A percentile compares a stretch with the other conserved stretches of the same genome.
Conservation (phyloP, 2,113 vertebrate genomes). For the Dasyurus viverrinus region DNA sequence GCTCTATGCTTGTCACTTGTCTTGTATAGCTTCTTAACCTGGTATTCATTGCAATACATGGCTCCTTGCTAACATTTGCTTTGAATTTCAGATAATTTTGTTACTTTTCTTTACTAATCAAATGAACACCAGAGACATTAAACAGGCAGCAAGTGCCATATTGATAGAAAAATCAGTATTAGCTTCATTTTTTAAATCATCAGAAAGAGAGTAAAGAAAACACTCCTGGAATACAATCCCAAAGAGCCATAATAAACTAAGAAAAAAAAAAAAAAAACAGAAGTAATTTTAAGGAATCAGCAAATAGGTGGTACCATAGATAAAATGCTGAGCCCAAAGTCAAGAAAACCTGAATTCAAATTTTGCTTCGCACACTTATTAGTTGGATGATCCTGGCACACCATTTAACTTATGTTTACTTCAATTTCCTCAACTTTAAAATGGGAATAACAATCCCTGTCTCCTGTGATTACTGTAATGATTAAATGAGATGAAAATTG, state of each 20-base stretch:
- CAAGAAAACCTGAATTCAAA: too few relatives aligned
- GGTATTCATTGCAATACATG: neutral
- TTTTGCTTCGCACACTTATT: too few relatives aligned
- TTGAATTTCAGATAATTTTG: neutral
- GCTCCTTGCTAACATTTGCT: fast-evolving
- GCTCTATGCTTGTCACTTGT: too few relatives aligned
- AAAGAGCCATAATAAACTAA: neutral
- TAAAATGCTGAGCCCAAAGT: neutral
- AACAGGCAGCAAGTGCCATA: neutral
- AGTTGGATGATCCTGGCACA: neutral
- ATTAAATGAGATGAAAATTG: neutral
- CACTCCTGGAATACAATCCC: neutral
- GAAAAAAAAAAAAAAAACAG: slow-evolving; percentile 43
- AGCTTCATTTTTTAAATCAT: slow-evolving; percentile 22
- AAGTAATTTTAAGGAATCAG: neutral
- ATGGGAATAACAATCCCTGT: neutral
- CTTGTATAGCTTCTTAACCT: neutral
- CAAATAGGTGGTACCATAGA: neutral
- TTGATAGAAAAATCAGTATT: neutral
- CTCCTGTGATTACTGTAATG: neutral
- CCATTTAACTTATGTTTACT: neutral
- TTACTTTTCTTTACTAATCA: neutral
- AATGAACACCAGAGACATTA: neutral
- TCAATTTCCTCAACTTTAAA: neutral
- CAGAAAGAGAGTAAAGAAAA: neutral